phyloP scores from a whole-genome alignment of 2,888 invertebrate species.

The Oscheius sp. region DNA sequence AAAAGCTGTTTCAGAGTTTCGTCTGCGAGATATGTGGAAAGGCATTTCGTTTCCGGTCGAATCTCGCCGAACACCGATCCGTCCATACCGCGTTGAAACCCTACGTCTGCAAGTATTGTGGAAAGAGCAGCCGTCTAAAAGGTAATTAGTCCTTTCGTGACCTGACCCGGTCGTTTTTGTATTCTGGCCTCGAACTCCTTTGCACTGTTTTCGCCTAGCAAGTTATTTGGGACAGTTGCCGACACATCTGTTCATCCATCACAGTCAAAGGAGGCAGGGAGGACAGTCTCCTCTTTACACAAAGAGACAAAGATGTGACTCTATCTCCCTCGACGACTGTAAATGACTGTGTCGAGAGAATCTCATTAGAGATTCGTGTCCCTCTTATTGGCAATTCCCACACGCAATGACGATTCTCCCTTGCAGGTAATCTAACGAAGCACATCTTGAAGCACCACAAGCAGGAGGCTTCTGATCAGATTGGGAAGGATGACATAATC shows the following conservation, averaged over 20 bases:
- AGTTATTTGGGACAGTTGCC: constrained; percentile 14
- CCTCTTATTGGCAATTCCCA: background rate
- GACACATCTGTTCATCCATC: constrained; percentile 28
- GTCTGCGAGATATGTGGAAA: constrained; percentile 71
- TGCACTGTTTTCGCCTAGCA: background rate
- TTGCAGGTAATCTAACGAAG: constrained; percentile 70
- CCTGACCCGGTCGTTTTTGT: too few species aligned
- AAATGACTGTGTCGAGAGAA: background rate
- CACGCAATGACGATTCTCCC: too few species aligned
- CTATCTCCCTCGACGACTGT: background rate
- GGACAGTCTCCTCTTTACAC: constrained; percentile 24
- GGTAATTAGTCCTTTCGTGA: too few species aligned
- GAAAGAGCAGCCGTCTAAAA: constrained; percentile 69
- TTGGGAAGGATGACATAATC: constrained; percentile 70
- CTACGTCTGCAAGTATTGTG: constrained; percentile 70
- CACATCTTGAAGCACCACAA: constrained; percentile 71
- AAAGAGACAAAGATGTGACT: constrained; percentile 18
- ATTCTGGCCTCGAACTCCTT: too few species aligned
- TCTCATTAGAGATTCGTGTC: background rate
- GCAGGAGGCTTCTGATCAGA: constrained; percentile 65
- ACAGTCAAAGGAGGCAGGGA: background rate
- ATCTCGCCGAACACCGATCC: constrained; percentile 70
- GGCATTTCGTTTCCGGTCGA: constrained; percentile 70
- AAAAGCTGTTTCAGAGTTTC: constrained; percentile 56
- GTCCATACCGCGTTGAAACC: constrained; percentile 70